phyloP scores from a whole-genome alignment of 2,797 vertebrate genomes.

The Chlorospingus semifuscus region DNA sequence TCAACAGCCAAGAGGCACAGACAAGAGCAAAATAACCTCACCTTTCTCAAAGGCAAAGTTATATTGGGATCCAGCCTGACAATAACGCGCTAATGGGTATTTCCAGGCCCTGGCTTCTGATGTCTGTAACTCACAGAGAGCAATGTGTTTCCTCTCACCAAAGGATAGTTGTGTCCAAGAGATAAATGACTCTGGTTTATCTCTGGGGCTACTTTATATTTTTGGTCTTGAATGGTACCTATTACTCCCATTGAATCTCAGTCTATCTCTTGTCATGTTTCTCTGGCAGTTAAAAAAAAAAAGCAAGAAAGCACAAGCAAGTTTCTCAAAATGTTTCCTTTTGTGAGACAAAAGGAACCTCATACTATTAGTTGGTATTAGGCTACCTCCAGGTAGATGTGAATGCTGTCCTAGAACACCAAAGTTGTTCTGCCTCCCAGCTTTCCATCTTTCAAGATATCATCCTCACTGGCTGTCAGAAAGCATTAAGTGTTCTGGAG shows the following conservation, averaged over 20 bases:
- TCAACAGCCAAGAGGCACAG: not conserved
- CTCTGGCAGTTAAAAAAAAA: not conserved
- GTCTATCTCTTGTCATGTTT: not conserved
- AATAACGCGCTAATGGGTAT: not conserved
- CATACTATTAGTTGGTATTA: not conserved
- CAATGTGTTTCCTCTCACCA: not conserved
- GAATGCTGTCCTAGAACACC: not conserved
- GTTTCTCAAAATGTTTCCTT: not conserved
- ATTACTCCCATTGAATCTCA: not conserved
- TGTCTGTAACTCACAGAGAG: not conserved
- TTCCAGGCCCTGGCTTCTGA: slow-evolving; percentile 12
- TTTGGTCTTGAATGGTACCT: not conserved
- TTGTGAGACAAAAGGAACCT: not conserved
- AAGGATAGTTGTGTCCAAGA: not conserved
- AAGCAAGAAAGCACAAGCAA: not conserved
- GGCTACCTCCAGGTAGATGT: not conserved
- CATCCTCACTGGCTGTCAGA: not conserved
- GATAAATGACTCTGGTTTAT: not conserved
- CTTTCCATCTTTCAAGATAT: not conserved
- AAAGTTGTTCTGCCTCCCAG: not conserved
- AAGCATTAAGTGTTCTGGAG: not conserved
- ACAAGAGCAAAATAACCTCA: not conserved
- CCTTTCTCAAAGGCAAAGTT: not conserved
- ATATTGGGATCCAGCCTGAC: not conserved
- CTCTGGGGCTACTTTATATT: not conserved